These are phyloP conservation scores for Gasterosteus nipponicus DNA, from an alignment of 2,113 vertebrate genomes.

Conservation along the genomic window DNA sequence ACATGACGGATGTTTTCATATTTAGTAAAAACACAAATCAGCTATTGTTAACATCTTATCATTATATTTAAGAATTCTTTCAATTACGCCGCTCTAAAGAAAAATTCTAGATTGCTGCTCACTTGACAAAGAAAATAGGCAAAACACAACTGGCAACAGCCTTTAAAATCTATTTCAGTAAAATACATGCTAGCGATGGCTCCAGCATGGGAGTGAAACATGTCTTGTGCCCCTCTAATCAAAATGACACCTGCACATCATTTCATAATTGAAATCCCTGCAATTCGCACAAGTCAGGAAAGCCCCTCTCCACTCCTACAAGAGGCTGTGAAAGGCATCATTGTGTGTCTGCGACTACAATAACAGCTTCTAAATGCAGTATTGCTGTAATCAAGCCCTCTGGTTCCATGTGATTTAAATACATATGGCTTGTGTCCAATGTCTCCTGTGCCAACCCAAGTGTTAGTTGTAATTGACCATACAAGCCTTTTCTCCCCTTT, in stretches of 20 bases:
- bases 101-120: not conserved
- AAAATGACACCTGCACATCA: constrained; percentile 51
- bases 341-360: constrained; percentile 65
- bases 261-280: constrained; percentile 48
- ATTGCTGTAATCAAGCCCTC: constrained; percentile 74
- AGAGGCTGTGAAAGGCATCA: constrained; percentile 65
- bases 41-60: not conserved
- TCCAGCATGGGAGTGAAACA: constrained; percentile 12
- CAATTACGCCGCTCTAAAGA: not conserved
- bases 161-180: not conserved
- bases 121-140: not conserved
- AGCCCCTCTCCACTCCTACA: constrained; percentile 48
- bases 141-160: not conserved
- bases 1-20: not conserved
- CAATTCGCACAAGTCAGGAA: constrained; percentile 30
- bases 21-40: no score
- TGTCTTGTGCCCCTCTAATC: constrained; percentile 25
- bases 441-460: constrained; percentile 74
- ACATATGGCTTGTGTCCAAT: constrained; percentile 76
- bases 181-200: not conserved
- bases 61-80: not conserved
- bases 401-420: constrained; percentile 77
- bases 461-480: constrained; percentile 80
- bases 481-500: constrained; percentile 74
- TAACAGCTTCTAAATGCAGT: constrained; percentile 71